Base-by-base conservation (phyloP, 2,113 vertebrate species). In the Nycticebus coucang region DNA sequence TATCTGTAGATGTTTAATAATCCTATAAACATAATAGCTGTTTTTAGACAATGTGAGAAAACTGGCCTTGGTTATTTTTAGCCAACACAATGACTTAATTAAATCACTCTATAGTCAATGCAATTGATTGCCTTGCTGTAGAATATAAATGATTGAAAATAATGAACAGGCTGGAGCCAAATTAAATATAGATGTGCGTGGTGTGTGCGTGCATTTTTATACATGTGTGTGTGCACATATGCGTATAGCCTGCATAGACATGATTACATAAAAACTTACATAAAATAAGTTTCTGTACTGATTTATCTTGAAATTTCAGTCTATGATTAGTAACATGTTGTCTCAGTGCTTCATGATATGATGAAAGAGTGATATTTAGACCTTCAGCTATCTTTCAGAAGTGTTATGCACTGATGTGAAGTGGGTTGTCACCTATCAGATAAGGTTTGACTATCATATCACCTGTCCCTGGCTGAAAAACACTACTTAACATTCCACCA, bases 71-170 rank as follows among this genome's bases (percentile, higher is more conserved):
- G 55, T 92, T 94, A 71, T 64, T 93, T 97, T 95, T 85, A 94
- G 15, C 28, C 6, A 95, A 80, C 11, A 60, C 7, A 77, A 77
- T 88, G 37, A 57, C 12, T 89, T 95, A 95, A 93, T 92, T 90
- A 94, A 95, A 92, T 78, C 8, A 89, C 6, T 64, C 21, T 35
- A 33, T 62, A 72, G 66, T 90, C 14, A 15, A 59, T 87, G 6
- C 19, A 94, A 72, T 78, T 80, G 59, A 87, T 50, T 86, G 13
- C 24, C 37, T 74, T 53, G 19, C 22, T 87, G 4, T 94, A 88
- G 37, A 92, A 96, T 64, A 82, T 74, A 60, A 89, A 82, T 79
- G 26, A 3, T 55, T 92, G 59, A 82, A 97, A 82, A 93, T 94
- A 92, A 77, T 81, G 35, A 96, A 57, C 8, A 78, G 28, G 0